Base-by-base conservation (phyloP, 2,797 vertebrate genomes). In the Acestrorhynchus altus region DNA sequence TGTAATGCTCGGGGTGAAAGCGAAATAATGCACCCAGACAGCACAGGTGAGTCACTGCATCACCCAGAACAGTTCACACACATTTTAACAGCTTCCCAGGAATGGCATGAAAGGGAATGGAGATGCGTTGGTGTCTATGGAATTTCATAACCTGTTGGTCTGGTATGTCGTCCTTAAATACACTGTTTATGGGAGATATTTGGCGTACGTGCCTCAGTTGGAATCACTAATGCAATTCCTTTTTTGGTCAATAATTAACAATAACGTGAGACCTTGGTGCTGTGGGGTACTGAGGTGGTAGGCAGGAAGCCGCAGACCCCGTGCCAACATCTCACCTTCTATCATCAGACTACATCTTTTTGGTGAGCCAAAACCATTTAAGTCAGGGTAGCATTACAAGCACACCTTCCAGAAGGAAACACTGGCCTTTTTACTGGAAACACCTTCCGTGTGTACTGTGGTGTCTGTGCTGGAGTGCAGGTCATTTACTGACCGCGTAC, bases 41-140 rank as follows among this genome's bases (percentile, higher is more conserved):
- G 26, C 15, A 31, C 54, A 69, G 77, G 70, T 79, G 64, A 46
- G 26, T 47, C 24, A 44, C 11, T 7, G 16, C 31, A 28, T 22
- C 22, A 56, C 46, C 39, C 22, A 18, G 6, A 2, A 35, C 31
- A 35, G 6, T 3, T 13, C 60, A 22, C 28, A 39, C 63, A 26
- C 12, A 12, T 11, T 13, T 4, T 61, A 18, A 69, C 26, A 70
- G 46, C 28, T 70, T 72, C 28, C 8, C 35, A 76, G 18, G 16
- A 40, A 18, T 47, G 13, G 11, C 18, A 1, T 42, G 59, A 71
- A 72, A 24, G 20, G 52, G 44, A 72, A 63, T 24, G 13, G 63
- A 31, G 0, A 80, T 42, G 61, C 31, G 12, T 57, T 66, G 54
- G 16, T n/a, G 31, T 77, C 40, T 22, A 1, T 26, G 28, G 46